Conservation (phyloP, 2,797 vertebrate species). For the Stomatorhinus walkeri region DNA sequence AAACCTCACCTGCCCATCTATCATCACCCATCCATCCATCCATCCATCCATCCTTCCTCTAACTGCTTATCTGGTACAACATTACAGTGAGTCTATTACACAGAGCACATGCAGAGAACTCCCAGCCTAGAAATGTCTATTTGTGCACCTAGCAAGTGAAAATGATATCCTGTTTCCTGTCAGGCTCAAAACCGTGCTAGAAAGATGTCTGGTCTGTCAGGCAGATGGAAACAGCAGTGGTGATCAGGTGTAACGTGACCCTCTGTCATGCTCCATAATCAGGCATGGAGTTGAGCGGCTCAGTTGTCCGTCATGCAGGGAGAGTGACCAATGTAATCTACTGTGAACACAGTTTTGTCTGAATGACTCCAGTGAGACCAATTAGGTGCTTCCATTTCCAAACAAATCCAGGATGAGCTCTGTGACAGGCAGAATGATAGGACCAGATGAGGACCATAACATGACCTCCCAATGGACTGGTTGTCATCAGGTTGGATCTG, state of each 20-base stretch:
- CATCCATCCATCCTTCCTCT: not conserved
- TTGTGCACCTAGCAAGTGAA: not conserved
- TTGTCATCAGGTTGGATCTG: not conserved
- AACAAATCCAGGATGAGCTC: not conserved
- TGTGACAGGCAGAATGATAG: not conserved
- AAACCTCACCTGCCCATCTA: not conserved
- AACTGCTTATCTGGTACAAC: not conserved
- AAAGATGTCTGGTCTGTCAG: not conserved
- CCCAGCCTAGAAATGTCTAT: not conserved
- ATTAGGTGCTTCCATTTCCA: not conserved
- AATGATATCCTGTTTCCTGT: not conserved
- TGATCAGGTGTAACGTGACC: not conserved
- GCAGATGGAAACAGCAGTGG: not conserved
- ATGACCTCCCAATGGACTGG: not conserved
- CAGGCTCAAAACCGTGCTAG: not conserved
- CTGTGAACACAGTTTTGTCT: not conserved
- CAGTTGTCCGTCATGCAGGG: not conserved
- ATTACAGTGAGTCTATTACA: not conserved
- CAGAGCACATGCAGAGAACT: not conserved
- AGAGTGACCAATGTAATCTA: not conserved
- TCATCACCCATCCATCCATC: too few species aligned
- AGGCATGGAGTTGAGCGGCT: not conserved
- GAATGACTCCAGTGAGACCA: constrained; percentile 13
- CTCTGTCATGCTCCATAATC: not conserved
- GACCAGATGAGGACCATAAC: not conserved